These are phyloP conservation scores for Paracanthobrama guichenoti DNA, from an alignment of 2,113 vertebrate genomes.

Conservation along the genomic window DNA sequence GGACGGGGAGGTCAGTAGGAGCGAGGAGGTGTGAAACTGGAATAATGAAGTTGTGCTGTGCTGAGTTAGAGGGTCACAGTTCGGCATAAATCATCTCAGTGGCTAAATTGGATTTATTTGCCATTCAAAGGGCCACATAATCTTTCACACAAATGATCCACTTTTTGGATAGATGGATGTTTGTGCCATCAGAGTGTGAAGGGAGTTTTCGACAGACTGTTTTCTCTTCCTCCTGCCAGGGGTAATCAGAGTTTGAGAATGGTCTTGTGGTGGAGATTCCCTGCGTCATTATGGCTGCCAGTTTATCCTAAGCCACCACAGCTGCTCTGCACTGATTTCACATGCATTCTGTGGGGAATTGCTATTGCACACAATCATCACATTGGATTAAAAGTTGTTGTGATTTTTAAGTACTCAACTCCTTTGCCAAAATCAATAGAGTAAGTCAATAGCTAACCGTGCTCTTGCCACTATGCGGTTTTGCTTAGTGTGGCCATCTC, in stretches of 20 bases:
- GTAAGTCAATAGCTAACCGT: constrained; percentile 53
- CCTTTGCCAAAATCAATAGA: constrained; percentile 59
- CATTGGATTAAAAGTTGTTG: constrained; percentile 61
- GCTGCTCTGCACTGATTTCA: constrained; percentile 52
- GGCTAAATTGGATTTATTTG: constrained; percentile 58
- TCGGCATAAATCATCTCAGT: constrained; percentile 47
- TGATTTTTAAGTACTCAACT: constrained; percentile 60
- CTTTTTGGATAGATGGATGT: constrained; percentile 37
- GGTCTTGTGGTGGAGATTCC: constrained; percentile 23
- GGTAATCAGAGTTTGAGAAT: constrained; percentile 23
- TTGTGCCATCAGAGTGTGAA: constrained; percentile 39
- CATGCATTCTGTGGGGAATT: constrained; percentile 41
- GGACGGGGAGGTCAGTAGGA: constrained; percentile 12
- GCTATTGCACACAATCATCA: constrained; percentile 57
- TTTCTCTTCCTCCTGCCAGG: constrained; percentile 20
- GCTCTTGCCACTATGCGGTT: constrained; percentile 17
- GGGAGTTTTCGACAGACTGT: constrained; percentile 35
- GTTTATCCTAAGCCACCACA: constrained; percentile 54
- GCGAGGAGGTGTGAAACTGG: constrained; percentile 27
- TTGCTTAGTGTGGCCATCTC: neutral
- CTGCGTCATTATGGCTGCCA: constrained; percentile 25
- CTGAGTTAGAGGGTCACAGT: constrained; percentile 43
- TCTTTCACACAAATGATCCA: constrained; percentile 49
- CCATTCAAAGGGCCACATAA: constrained; percentile 51
- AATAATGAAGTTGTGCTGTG: constrained; percentile 44